These are phyloP conservation scores for Pelagia noctiluca DNA, from an alignment of 30 jellyfish, hydroid and myxozoan genomes.

Conservation along the genomic window DNA sequence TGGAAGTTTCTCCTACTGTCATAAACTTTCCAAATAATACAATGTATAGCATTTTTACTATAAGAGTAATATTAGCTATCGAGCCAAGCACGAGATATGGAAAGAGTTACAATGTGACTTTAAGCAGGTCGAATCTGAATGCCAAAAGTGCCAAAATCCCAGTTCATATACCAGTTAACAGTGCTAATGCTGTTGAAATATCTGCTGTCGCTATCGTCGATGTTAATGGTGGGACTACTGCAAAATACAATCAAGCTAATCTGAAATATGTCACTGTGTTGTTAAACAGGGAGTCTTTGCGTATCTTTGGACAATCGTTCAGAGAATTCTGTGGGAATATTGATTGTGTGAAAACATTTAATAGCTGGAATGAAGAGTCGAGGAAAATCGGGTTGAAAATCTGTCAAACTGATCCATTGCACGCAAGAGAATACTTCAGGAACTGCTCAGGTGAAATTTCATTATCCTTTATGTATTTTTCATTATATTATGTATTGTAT, in stretches of 20 bases:
- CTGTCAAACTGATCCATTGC: constrained; percentile 43
- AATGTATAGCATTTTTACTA: constrained; percentile 18
- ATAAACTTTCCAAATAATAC: constrained; percentile 19
- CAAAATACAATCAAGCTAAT: background rate
- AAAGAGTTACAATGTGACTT: background rate
- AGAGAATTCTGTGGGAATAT: constrained; percentile 46
- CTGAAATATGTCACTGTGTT: background rate
- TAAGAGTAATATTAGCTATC: background rate
- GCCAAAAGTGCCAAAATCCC: constrained; percentile 28
- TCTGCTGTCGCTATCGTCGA: constrained; percentile 40
- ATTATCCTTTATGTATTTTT: background rate
- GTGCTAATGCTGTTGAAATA: constrained; percentile 7
- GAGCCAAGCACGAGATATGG: constrained; percentile 12
- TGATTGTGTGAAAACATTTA: constrained; percentile 33
- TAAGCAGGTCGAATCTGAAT: background rate
- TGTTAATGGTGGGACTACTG: background rate
- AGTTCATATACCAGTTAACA: constrained; percentile 19
- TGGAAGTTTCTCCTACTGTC: background rate
- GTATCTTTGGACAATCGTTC: constrained; percentile 9
- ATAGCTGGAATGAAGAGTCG: constrained; percentile 38
- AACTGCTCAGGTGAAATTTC: constrained; percentile 33
- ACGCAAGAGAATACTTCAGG: constrained; percentile 17
- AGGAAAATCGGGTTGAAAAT: background rate
- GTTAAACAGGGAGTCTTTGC: constrained; percentile 18
- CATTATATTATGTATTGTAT: background rate